Evolutionary conservation across 2,888 invertebrate genomes (phyloP).

Genomic region (Caenorhabditis sulstoni): DNA sequence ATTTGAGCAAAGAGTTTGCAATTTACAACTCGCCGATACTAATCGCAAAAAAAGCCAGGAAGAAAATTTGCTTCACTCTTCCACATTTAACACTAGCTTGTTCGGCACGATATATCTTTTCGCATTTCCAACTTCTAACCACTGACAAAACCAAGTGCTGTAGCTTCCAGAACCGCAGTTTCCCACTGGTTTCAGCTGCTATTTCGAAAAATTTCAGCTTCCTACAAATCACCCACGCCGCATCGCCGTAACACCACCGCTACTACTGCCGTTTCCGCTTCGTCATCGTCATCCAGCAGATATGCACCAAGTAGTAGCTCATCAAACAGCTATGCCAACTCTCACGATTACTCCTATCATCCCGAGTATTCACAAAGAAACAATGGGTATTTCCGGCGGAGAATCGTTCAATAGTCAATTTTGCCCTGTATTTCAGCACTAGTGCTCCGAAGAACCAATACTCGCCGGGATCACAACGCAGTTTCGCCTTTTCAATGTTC

Average conservation of each 20-base stretch:
- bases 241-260: slow-evolving; percentile 69
- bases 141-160: slow-evolving; percentile 14
- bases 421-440: slow-evolving; percentile 42
- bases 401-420: too few species aligned
- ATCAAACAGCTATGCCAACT: slow-evolving; percentile 26
- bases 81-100: too few species aligned
- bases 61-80: too few species aligned
- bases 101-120: slow-evolving; percentile 42
- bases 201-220: slow-evolving; percentile 35
- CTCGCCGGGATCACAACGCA: slow-evolving; percentile 61
- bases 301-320: slow-evolving; percentile 37
- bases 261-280: slow-evolving; percentile 54
- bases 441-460: slow-evolving; percentile 57
- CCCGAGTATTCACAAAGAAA: slow-evolving; percentile 49
- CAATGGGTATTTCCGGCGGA: slow-evolving; percentile 54
- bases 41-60: slow-evolving; percentile 1
- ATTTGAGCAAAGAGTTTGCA: too few species aligned
- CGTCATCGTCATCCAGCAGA: slow-evolving; percentile 38
- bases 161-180: neutral
- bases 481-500: slow-evolving; percentile 64
- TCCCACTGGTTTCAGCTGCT: slow-evolving; percentile 18
- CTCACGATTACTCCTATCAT: slow-evolving; percentile 54
- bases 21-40: too few species aligned
- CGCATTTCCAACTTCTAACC: slow-evolving; percentile 8
- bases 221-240: slow-evolving; percentile 68